Evolutionary conservation across 1,140 invertebrate genomes (phyloP).

Genomic region (Galendromus occidentalis): DNA sequence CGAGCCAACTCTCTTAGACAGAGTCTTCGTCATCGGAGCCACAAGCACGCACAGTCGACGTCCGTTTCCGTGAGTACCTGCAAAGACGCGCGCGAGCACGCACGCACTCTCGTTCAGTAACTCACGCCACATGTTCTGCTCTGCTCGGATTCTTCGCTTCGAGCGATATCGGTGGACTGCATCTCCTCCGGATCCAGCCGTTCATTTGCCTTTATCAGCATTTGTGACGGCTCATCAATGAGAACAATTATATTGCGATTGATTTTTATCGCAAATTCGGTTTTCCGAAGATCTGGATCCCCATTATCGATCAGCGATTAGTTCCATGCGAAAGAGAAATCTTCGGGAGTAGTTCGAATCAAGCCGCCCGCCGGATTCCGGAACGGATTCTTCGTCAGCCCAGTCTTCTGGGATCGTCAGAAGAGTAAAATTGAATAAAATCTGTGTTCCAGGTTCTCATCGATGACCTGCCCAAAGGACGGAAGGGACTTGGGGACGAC

Average conservation of each 20-base stretch:
- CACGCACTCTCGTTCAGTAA: background rate
- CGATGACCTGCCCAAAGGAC: background rate
- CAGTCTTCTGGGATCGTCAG: background rate
- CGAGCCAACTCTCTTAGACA: slow-evolving; percentile 4
- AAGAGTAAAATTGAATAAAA: background rate
- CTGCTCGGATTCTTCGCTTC: too few species aligned
- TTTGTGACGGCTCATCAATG: background rate
- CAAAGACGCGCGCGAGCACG: background rate
- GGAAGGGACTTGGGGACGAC: background rate
- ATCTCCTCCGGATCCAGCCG: background rate
- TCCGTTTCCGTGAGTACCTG: background rate
- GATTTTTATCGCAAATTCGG: too few species aligned
- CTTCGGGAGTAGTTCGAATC: background rate
- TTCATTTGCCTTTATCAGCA: background rate
- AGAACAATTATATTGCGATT: too few species aligned
- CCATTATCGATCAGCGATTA: background rate
- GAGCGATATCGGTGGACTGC: background rate
- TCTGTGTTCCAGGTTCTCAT: background rate
- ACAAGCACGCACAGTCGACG: background rate
- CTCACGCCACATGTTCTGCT: background rate
- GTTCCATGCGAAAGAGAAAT: background rate
- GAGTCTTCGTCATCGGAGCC: background rate
- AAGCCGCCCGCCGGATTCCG: background rate
- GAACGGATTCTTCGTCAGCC: background rate
- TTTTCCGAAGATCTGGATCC: too few species aligned